A percentile compares a stretch with the other conserved stretches of the same genome.
phyloP scores from a whole-genome alignment of 2,113 vertebrate species.

The Anguilla rostrata region DNA sequence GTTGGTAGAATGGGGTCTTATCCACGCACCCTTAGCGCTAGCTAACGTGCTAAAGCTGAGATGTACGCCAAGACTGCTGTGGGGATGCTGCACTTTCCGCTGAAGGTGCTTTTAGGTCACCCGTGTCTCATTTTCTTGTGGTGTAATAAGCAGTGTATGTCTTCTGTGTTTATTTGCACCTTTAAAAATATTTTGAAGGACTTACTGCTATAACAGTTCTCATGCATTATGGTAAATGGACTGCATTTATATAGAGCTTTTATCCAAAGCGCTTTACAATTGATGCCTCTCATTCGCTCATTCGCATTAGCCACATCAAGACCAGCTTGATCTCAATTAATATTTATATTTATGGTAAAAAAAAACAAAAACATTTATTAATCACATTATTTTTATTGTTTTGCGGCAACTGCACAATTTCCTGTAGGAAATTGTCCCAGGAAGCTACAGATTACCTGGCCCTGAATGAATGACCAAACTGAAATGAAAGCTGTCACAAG shows the following conservation, averaged over 20 bases:
- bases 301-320: background rate
- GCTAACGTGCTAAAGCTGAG: background rate
- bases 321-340: background rate
- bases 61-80: background rate
- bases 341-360: background rate
- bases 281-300: too few species aligned
- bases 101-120: background rate
- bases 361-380: background rate
- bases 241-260: too few species aligned
- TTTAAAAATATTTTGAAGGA: background rate
- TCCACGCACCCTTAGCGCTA: background rate
- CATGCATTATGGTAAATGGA: too few species aligned
- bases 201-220: background rate
- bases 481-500: too few species aligned
- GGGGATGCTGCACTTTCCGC: background rate
- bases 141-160: background rate
- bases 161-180: background rate
- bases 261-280: too few species aligned
- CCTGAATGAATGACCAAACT: background rate
- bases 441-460: background rate
- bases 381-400: background rate
- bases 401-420: background rate
- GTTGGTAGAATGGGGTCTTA: background rate
- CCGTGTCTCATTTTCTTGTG: background rate
- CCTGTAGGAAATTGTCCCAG: background rate